Conservation (phyloP, 2,888 invertebrate species). For the Osedax fenrisi region DNA sequence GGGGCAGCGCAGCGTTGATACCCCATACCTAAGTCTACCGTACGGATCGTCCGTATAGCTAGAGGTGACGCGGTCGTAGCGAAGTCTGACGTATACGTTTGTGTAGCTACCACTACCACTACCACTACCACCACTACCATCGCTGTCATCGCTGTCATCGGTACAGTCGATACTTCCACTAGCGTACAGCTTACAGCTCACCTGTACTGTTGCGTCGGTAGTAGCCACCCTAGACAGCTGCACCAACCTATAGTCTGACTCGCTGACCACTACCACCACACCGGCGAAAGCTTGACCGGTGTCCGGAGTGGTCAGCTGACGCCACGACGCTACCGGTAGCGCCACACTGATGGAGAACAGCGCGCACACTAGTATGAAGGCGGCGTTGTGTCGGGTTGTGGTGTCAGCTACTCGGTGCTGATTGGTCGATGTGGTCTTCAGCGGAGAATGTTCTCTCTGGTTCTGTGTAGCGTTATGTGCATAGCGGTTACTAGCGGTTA, state of each 20-base stretch:
- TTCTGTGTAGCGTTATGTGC: too few species aligned
- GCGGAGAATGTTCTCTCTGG: too few species aligned
- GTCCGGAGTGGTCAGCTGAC: neutral
- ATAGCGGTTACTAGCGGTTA: too few species aligned
- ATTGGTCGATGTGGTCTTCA: too few species aligned
- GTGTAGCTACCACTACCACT: neutral
- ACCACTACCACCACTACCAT: neutral
- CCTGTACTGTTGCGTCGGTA: neutral
- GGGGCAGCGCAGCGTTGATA: neutral
- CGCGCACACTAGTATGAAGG: constrained; percentile 32
- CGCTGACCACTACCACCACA: neutral
- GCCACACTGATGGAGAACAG: constrained; percentile 32
- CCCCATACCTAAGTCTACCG: neutral
- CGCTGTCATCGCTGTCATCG: neutral
- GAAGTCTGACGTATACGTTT: neutral
- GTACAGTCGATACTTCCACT: neutral
- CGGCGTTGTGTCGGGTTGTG: constrained; percentile 8
- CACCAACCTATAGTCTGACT: neutral
- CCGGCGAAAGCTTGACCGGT: neutral
- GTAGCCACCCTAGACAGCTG: neutral
- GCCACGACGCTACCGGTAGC: constrained; percentile 32
- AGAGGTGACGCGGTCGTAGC: neutral
- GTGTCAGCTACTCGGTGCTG: too few species aligned
- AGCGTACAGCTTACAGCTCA: neutral
- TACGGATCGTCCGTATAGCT: neutral